A percentile compares a stretch with the other conserved stretches of the same genome.
phyloP scores from a whole-genome alignment of 92 coral and sea anemone species.

The Phymanthus crucifer region DNA sequence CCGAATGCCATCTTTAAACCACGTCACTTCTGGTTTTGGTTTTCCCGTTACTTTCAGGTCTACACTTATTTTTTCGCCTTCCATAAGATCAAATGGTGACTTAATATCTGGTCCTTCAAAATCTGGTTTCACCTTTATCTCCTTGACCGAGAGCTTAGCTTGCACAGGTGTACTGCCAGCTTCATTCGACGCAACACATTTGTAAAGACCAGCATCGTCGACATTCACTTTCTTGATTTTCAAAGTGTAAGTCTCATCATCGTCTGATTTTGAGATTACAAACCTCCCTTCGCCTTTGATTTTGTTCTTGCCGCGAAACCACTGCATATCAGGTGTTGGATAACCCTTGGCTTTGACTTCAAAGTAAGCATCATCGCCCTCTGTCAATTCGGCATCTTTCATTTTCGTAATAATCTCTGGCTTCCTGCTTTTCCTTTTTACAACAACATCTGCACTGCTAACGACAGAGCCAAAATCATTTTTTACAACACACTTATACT shows the following conservation, averaged over 20 bases:
- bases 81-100: constrained; percentile 78
- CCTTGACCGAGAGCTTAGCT: constrained; percentile 65
- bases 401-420: constrained; percentile 81
- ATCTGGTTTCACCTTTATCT: constrained; percentile 66
- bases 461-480: constrained; percentile 80
- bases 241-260: constrained; percentile 63
- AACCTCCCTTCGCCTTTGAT: constrained; percentile 63
- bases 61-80: constrained; percentile 80
- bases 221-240: constrained; percentile 61
- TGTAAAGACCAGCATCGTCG: constrained; percentile 74
- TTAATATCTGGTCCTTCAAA: constrained; percentile 68
- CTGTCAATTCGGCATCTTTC: constrained; percentile 60
- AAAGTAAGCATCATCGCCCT: constrained; percentile 74
- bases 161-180: constrained; percentile 77
- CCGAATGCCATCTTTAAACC: constrained; percentile 90
- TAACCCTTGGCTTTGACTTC: constrained; percentile 72
- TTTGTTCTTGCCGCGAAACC: constrained; percentile 76
- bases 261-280: constrained; percentile 62
- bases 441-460: constrained; percentile 75
- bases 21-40: constrained; percentile 78
- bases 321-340: constrained; percentile 78
- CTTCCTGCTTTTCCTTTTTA: constrained; percentile 65
- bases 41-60: constrained; percentile 60
- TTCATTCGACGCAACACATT: constrained; percentile 84
- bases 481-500: constrained; percentile 73